These are phyloP conservation scores for Pycnonotus jocosus DNA, from an alignment of 2,113 vertebrate genomes.

Conservation along the genomic window DNA sequence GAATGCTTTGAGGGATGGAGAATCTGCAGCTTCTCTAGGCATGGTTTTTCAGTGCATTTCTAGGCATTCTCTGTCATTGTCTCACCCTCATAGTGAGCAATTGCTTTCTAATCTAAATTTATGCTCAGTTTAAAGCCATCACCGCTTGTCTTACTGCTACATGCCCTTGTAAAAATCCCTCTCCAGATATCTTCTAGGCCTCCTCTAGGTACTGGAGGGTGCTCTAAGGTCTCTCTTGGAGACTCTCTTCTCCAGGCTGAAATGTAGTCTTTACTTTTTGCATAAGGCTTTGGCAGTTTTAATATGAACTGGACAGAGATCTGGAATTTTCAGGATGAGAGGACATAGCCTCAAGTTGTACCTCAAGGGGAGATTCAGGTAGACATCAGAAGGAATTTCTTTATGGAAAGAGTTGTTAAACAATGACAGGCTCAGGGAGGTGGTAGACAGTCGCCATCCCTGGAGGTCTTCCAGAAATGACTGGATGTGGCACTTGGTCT, in stretches of 20 bases:
- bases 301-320: not conserved
- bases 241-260: not conserved
- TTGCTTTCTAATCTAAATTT: not conserved
- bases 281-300: not conserved
- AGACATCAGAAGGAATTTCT: not conserved
- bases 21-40: not conserved
- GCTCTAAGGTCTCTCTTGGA: not conserved
- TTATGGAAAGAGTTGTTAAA: not conserved
- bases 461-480: not conserved
- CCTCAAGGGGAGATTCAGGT: not conserved
- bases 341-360: not conserved
- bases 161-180: not conserved
- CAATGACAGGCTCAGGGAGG: not conserved
- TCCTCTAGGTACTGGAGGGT: not conserved
- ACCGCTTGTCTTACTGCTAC: rapidly evolving
- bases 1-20: not conserved
- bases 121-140: not conserved
- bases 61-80: not conserved
- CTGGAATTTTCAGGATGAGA: not conserved
- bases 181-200: not conserved
- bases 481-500: not conserved
- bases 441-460: not conserved
- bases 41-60: not conserved
- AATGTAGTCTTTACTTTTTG: not conserved
- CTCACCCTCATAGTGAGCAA: not conserved